Evolutionary conservation across 2,888 invertebrate genomes (phyloP).

Genomic region (Saturnia pavonia): DNA sequence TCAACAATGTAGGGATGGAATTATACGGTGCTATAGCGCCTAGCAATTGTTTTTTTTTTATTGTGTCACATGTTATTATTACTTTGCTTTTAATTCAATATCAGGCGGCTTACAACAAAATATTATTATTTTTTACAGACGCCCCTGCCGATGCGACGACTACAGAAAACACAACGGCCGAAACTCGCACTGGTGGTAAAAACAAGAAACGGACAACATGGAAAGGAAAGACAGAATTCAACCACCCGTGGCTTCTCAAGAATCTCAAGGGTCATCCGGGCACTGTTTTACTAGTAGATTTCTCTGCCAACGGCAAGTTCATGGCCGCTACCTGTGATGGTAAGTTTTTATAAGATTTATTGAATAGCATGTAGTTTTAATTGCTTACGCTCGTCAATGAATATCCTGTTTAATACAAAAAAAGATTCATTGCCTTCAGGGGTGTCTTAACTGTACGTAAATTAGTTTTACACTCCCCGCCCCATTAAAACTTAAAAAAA

Average conservation of each 20-base stretch:
- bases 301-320: conserved; percentile 93
- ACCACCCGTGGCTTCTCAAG: conserved; percentile 90
- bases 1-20: not conserved
- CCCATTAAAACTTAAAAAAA: not conserved
- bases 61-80: not conserved
- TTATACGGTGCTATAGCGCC: not conserved
- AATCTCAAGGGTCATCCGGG: conserved; percentile 92
- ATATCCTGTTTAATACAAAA: not conserved
- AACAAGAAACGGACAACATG: conserved; percentile 76
- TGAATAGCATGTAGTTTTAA: conserved; percentile 13
- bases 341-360: conserved; percentile 66
- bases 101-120: not conserved
- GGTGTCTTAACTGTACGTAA: not conserved
- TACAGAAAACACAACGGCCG: conserved; percentile 53
- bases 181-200: conserved; percentile 65
- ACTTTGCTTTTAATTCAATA: not conserved
- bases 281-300: conserved; percentile 88
- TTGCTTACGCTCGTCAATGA: not conserved
- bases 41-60: not conserved
- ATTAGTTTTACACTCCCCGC: not conserved
- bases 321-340: conserved; percentile 92
- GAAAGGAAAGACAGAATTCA: conserved; percentile 80
- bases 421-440: conserved; percentile 1
- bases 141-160: conserved; percentile 58
- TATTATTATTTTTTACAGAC: conserved; percentile 43